Evolutionary conservation across 2,797 vertebrate species (phyloP).

Genomic region (Microctenopoma lineatum): DNA sequence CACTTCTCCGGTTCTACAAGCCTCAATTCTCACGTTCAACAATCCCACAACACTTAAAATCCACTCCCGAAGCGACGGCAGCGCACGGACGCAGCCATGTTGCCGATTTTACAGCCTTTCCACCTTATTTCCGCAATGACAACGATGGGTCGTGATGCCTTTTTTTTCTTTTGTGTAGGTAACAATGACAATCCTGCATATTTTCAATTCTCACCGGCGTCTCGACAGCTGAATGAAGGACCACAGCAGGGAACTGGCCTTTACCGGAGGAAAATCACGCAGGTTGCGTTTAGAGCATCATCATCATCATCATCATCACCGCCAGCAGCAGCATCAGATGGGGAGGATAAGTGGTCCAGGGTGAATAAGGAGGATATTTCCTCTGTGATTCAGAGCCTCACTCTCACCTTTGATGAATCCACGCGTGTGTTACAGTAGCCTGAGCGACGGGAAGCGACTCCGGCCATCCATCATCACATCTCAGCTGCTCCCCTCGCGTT

Average conservation of each 20-base stretch:
- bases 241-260: constrained; percentile 58
- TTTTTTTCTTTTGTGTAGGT: constrained; percentile 2
- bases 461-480: constrained; percentile 62
- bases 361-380: constrained; percentile 61
- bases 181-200: constrained; percentile 50
- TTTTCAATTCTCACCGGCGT: constrained; percentile 24
- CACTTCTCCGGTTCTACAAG: constrained; percentile 50
- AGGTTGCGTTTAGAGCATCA: constrained; percentile 78
- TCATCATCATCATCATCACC: constrained; percentile 28
- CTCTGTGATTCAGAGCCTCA: constrained; percentile 58
- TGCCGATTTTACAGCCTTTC: constrained; percentile 66
- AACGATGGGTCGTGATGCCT: constrained; percentile 64
- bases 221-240: constrained; percentile 20
- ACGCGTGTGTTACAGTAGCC: constrained; percentile 60
- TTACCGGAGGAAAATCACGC: constrained; percentile 79
- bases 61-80: constrained; percentile 47
- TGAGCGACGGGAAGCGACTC: constrained; percentile 47
- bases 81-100: constrained; percentile 67
- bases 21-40: constrained; percentile 37
- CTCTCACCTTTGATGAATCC: constrained; percentile 76
- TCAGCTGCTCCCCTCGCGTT: constrained; percentile 50
- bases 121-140: constrained; percentile 68
- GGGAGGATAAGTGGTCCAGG: constrained; percentile 68
- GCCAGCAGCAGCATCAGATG: constrained; percentile 64
- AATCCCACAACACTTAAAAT: constrained; percentile 40